phyloP scores from a whole-genome alignment of 2,113 vertebrate species.

The Turnix velox region DNA sequence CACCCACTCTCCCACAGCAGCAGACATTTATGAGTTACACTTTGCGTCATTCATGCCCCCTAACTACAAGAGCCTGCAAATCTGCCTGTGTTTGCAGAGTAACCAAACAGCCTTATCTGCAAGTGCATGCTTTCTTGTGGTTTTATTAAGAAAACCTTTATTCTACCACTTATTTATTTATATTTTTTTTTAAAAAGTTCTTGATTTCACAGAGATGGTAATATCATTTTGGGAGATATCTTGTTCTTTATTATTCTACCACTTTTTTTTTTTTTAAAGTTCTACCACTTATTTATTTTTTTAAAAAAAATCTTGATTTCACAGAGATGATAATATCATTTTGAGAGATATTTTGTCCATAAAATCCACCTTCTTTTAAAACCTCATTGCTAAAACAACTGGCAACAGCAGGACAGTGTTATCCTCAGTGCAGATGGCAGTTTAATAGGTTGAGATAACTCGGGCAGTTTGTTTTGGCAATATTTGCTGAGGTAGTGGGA shows the following conservation, averaged over 20 bases:
- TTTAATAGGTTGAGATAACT: background rate
- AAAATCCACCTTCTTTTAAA: background rate
- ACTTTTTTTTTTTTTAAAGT: background rate
- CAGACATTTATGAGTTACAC: constrained; percentile 16
- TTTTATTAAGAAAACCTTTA: background rate
- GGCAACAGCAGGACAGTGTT: background rate
- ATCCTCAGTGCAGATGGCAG: background rate
- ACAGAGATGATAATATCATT: background rate
- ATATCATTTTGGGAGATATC: background rate
- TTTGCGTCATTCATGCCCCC: constrained; percentile 34
- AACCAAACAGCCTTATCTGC: background rate
- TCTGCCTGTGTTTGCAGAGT: constrained; percentile 28
- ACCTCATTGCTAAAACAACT: background rate
- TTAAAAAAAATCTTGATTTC: background rate
- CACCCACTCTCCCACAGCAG: constrained; percentile 29
- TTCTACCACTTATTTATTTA: background rate
- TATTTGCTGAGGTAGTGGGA: background rate
- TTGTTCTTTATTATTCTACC: background rate
- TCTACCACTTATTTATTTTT: background rate
- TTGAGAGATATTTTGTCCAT: background rate
- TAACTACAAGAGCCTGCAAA: constrained; percentile 5
- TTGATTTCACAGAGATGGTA: background rate
- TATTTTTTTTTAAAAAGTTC: background rate
- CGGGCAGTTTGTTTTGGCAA: background rate
- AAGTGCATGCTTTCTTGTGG: background rate